phyloP scores from a whole-genome alignment of 2,797 vertebrate genomes.

The Babyrousa celebensis region DNA sequence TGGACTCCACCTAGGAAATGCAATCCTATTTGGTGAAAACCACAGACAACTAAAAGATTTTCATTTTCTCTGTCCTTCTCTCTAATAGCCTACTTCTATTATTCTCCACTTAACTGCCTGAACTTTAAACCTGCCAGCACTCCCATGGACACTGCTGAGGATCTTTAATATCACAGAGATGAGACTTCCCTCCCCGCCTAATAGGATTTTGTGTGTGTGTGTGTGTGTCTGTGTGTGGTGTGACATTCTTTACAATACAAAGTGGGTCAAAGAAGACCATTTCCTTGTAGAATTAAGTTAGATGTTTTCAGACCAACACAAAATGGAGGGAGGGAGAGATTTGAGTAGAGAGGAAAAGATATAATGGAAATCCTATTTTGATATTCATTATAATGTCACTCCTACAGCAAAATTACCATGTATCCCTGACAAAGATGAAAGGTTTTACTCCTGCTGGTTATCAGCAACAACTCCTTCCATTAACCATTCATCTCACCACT shows the following conservation, averaged over 20 bases:
- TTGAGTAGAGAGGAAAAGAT: background rate
- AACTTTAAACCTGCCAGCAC: background rate
- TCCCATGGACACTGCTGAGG: background rate
- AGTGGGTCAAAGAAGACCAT: background rate
- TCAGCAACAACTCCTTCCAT: constrained; percentile 76
- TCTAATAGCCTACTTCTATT: background rate
- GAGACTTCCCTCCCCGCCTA: background rate
- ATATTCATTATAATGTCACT: constrained; percentile 80
- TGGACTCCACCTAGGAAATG: background rate
- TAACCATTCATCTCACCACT: constrained; percentile 62
- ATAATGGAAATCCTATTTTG: constrained; percentile 71
- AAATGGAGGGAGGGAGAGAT: background rate
- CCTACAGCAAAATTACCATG: constrained; percentile 71
- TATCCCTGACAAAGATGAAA: constrained; percentile 80
- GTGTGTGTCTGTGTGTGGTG: background rate
- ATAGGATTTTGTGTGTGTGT: background rate
- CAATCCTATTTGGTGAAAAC: background rate
- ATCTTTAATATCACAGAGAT: background rate
- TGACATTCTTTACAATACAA: background rate
- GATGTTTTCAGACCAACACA: constrained; percentile 51
- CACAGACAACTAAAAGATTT: background rate
- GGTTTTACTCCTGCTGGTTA: constrained; percentile 70
- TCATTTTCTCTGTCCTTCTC: constrained; percentile 23
- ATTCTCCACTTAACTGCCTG: background rate
- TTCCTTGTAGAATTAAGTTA: constrained; percentile 43